These are phyloP conservation scores for Chitala chitala DNA, from an alignment of 2,113 vertebrate genomes.

Conservation along the genomic window DNA sequence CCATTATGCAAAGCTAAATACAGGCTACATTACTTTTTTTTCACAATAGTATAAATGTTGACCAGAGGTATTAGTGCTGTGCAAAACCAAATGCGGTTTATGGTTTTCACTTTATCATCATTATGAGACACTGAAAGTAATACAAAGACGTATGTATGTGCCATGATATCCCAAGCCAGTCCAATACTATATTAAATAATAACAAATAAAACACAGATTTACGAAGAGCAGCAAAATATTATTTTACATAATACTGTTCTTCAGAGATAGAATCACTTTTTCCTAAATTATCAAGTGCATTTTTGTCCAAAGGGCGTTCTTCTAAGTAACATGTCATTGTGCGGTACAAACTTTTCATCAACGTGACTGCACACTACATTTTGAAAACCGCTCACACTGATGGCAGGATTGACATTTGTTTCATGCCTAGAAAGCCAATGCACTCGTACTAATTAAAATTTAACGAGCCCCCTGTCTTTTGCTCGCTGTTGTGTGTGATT, in stretches of 20 bases:
- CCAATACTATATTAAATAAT: no score
- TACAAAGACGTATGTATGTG: no score
- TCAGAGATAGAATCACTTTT: no score
- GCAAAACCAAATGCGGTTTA: not conserved
- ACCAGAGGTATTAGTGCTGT: not conserved
- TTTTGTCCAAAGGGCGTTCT: not conserved
- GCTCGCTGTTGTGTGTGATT: slow-evolving; percentile 1
- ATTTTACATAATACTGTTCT: no score
- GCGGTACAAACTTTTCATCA: not conserved
- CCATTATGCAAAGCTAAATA: no score
- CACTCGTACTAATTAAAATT: slow-evolving; percentile 3
- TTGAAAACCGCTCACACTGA: not conserved
- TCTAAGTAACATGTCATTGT: not conserved
- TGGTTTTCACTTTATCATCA: not conserved
- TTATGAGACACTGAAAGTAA: not conserved
- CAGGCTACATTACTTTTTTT: not conserved
- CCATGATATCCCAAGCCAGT: no score
- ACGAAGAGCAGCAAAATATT: no score
- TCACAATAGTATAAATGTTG: not conserved
- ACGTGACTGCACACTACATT: not conserved
- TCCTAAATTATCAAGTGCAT: no score
- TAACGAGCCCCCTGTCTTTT: slow-evolving; percentile 24
- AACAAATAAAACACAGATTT: no score
- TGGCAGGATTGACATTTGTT: no score
- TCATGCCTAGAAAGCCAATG: not conserved